phyloP scores from a whole-genome alignment of 2,113 vertebrate genomes.

The Rafetus swinhoei region DNA sequence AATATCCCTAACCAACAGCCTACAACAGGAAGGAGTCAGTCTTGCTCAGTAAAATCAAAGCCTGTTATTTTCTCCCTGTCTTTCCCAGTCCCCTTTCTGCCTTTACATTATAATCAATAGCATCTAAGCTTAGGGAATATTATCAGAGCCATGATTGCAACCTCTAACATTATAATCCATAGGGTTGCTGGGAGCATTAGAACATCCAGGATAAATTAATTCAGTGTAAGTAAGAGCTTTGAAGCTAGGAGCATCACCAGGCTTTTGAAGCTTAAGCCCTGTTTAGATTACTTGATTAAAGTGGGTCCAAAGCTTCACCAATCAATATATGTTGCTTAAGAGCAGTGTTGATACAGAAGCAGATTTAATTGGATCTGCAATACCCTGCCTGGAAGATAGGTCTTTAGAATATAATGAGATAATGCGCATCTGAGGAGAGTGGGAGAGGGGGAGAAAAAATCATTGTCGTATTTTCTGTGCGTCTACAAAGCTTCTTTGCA shows the following conservation, averaged over 20 bases:
- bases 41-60: constrained; percentile 34
- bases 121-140: constrained; percentile 63
- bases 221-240: constrained; percentile 80
- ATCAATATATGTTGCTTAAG: constrained; percentile 80
- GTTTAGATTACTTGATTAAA: constrained; percentile 85
- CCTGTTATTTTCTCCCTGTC: constrained; percentile 41
- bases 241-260: constrained; percentile 73
- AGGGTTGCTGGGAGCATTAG: constrained; percentile 74
- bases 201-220: constrained; percentile 79
- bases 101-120: constrained; percentile 69
- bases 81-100: constrained; percentile 3
- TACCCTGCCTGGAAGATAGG: constrained; percentile 34
- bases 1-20: background rate
- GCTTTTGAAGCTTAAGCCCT: constrained; percentile 81
- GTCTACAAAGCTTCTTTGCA: background rate
- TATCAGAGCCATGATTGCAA: constrained; percentile 68
- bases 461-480: background rate
- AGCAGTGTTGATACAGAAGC: constrained; percentile 72
- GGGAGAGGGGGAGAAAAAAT: background rate
- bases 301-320: constrained; percentile 74
- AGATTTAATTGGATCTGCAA: constrained; percentile 65
- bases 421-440: rapidly evolving
- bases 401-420: constrained; percentile 62
- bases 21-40: background rate
- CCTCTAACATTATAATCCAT: constrained; percentile 77